Base-by-base conservation (phyloP, 2,888 invertebrate species). In the Lissonota sp. region DNA sequence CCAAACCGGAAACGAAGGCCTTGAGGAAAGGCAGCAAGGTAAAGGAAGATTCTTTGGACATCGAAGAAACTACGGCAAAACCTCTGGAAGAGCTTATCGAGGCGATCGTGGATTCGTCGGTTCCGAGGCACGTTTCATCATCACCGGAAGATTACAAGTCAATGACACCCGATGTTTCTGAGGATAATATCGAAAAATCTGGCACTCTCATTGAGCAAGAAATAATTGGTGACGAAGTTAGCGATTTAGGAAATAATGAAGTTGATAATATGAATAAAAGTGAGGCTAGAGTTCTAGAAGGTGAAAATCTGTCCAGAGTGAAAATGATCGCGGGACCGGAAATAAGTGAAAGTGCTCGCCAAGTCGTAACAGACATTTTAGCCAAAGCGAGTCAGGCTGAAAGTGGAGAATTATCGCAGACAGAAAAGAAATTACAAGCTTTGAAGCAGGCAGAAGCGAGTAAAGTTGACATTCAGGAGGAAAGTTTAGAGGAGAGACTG, bases 71-170 rank as follows among this genome's bases (percentile, higher is more conserved):
- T 6, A 88, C 88, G 4, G 87, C 88, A 0, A 86, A 84, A 46
- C 88, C 88, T 0, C 80, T 89, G 0, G 86, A 91, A 40, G 87
- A 89, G 72, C 85, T 87, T 0, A 86, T 90, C 67, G 89, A 89
- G 78, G 86, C 86, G 5, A 86, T 90, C 14, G 88, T 87, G 14
- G 85, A 84, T 71, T 82, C 84, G 1, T 69, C 75, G 8, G 77
- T 62, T 8, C 64, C 83, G 6, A 63, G 75, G 58, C 69, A 49
- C 8, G 74, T 73, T 16, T 83, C 82, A 0, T 79, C 85, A 5
- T 82, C 84, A 0, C 6, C 81, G 1, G 85, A 86, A 40, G 42
- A 64, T 0, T 69, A 69, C 75, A 71, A 69, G 14, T 79, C 82
- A 73, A 37, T 55, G 8, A 66, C 76, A 0, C 57, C 60, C 0